Evolutionary conservation across 2,113 vertebrate species (phyloP).

Genomic region (Mystacornis crossleyi): DNA sequence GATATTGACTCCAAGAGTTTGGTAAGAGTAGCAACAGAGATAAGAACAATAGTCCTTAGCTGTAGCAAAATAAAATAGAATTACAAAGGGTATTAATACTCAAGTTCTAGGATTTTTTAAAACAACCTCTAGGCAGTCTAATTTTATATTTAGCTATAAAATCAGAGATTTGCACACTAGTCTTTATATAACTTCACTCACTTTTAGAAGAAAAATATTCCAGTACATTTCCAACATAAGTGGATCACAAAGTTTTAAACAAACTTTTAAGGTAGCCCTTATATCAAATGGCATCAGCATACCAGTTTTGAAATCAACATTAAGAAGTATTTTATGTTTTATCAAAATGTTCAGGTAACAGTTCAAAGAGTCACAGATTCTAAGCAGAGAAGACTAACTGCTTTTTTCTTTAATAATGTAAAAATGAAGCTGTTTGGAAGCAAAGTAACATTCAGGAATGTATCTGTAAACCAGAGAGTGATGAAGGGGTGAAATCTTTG

Average conservation of each 20-base stretch:
- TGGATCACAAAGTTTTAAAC: neutral
- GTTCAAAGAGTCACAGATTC: neutral
- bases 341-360: neutral
- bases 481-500: neutral
- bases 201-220: neutral
- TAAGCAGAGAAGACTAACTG: neutral
- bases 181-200: neutral
- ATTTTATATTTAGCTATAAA: neutral
- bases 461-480: neutral
- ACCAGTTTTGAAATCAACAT: neutral
- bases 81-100: neutral
- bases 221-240: neutral
- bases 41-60: neutral
- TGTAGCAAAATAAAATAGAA: neutral
- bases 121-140: neutral
- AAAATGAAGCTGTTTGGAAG: neutral
- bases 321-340: neutral
- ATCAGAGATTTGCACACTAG: neutral
- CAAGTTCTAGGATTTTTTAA: neutral
- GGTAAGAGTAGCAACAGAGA: neutral
- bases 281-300: neutral
- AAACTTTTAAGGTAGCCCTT: neutral
- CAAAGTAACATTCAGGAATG: neutral
- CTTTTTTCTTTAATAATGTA: neutral
- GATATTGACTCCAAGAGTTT: neutral